These are phyloP conservation scores for Drosophila funebris DNA, from an alignment of 1,140 invertebrate genomes.

Conservation along the genomic window DNA sequence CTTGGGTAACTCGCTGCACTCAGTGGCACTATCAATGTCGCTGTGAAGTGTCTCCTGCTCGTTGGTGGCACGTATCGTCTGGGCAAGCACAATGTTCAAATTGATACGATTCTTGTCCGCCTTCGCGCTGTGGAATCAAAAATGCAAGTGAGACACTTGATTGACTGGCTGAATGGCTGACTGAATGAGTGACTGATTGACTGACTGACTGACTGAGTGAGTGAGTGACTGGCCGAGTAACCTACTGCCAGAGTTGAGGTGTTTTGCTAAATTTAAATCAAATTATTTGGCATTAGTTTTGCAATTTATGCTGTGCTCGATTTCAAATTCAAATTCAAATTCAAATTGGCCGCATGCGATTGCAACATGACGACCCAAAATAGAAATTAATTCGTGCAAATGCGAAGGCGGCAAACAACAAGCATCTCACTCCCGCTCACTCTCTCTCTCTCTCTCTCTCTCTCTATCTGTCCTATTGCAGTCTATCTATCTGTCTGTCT, in stretches of 20 bases:
- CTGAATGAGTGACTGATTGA: constrained; percentile 42
- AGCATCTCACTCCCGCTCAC: not conserved
- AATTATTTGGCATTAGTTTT: constrained; percentile 77
- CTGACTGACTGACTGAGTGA: constrained; percentile 1
- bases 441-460: not conserved
- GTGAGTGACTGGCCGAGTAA: constrained; percentile 46
- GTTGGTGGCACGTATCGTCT: constrained; percentile 71
- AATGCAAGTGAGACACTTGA: constrained; percentile 9
- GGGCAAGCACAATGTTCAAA: constrained; percentile 76
- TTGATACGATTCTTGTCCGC: constrained; percentile 78
- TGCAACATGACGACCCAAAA: constrained; percentile 55
- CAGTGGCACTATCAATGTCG: constrained; percentile 53
- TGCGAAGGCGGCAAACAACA: constrained; percentile 35
- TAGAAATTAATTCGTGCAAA: constrained; percentile 73
- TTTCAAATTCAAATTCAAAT: constrained; percentile 49
- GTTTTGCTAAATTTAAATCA: constrained; percentile 74
- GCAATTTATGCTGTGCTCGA: constrained; percentile 74
- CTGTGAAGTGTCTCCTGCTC: constrained; percentile 58
- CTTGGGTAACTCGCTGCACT: constrained; percentile 31
- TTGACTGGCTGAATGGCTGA: constrained; percentile 2
- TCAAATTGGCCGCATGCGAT: constrained; percentile 30
- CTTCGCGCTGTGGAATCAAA: constrained; percentile 54
- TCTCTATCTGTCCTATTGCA: not conserved
- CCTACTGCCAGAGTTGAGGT: constrained; percentile 40
- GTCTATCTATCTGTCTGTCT: not conserved